A percentile compares a stretch with the other conserved stretches of the same genome.
phyloP scores from a whole-genome alignment of 2,113 vertebrate genomes.

The Panthera uncia region DNA sequence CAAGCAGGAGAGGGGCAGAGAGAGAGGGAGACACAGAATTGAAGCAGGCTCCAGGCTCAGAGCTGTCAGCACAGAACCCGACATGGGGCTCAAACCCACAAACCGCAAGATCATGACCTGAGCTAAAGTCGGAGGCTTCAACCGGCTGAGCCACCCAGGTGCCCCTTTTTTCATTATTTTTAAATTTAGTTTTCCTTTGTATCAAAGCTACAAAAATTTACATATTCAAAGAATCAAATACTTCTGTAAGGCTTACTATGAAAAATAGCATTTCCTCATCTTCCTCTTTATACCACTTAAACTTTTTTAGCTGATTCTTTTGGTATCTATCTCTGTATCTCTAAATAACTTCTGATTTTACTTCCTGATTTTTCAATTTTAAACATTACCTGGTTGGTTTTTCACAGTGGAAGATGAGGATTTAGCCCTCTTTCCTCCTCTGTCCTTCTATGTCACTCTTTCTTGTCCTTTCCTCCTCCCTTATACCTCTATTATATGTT shows the following conservation, averaged over 20 bases:
- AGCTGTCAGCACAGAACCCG: no score
- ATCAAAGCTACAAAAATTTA: slow-evolving; percentile 24
- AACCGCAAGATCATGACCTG: no score
- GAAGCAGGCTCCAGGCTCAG: no score
- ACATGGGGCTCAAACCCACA: no score
- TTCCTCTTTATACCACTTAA: not conserved
- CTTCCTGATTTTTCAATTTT: not conserved
- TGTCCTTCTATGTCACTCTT: not conserved
- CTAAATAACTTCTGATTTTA: not conserved
- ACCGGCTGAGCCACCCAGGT: no score
- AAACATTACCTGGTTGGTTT: not conserved
- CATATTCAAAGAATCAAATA: slow-evolving; percentile 34
- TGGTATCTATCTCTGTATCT: not conserved
- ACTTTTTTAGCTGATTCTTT: not conserved
- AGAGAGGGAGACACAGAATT: no score
- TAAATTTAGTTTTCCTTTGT: slow-evolving; percentile 49
- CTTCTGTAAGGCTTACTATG: not conserved
- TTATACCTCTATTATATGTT: not conserved
- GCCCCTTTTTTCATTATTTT: not conserved
- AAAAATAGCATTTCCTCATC: not conserved
- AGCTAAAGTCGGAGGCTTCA: no score
- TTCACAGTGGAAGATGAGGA: not conserved
- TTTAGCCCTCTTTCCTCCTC: not conserved
- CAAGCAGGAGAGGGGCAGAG: no score
- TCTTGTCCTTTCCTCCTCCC: not conserved